Evolutionary conservation across 2,888 invertebrate genomes (phyloP).

Genomic region (Acronicta psi): DNA sequence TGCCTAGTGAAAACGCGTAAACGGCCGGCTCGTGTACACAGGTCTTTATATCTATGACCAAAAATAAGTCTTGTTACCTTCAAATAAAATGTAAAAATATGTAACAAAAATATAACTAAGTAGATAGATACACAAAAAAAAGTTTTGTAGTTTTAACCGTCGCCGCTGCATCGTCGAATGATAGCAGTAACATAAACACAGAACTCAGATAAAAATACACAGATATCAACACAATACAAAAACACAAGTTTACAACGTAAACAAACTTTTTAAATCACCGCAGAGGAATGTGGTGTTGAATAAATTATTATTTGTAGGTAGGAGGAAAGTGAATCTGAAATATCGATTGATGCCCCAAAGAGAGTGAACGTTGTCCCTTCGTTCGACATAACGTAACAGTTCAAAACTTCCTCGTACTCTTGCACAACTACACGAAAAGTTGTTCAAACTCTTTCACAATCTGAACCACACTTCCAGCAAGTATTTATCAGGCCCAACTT

Average conservation of each 20-base stretch:
- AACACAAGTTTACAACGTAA: slow-evolving; percentile 35
- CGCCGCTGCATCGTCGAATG: slow-evolving; percentile 21
- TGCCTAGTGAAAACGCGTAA: too few relatives aligned
- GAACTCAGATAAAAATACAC: slow-evolving; percentile 26
- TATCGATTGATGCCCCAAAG: slow-evolving; percentile 19
- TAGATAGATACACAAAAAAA: slow-evolving; percentile 8
- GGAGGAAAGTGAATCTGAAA: slow-evolving; percentile 35
- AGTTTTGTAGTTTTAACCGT: slow-evolving; percentile 13
- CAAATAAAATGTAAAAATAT: too few relatives aligned
- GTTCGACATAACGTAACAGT: neutral
- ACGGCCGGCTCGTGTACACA: too few relatives aligned
- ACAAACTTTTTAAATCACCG: slow-evolving; percentile 44
- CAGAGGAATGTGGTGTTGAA: slow-evolving; percentile 24
- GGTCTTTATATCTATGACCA: too few relatives aligned
- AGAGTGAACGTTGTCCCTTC: slow-evolving; percentile 24
- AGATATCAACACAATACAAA: slow-evolving; percentile 30
- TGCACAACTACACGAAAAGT: slow-evolving; percentile 14
- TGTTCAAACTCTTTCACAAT: slow-evolving; percentile 17
- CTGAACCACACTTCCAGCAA: slow-evolving; percentile 7
- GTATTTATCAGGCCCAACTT: slow-evolving; percentile 14
- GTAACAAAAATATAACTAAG: too few relatives aligned
- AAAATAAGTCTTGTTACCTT: too few relatives aligned
- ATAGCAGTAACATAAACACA: slow-evolving; percentile 15
- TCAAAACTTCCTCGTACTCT: too few relatives aligned
- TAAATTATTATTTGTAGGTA: slow-evolving; percentile 1